These are phyloP conservation scores for Dione vanillae DNA, from an alignment of 2,888 invertebrate species.

Conservation along the genomic window DNA sequence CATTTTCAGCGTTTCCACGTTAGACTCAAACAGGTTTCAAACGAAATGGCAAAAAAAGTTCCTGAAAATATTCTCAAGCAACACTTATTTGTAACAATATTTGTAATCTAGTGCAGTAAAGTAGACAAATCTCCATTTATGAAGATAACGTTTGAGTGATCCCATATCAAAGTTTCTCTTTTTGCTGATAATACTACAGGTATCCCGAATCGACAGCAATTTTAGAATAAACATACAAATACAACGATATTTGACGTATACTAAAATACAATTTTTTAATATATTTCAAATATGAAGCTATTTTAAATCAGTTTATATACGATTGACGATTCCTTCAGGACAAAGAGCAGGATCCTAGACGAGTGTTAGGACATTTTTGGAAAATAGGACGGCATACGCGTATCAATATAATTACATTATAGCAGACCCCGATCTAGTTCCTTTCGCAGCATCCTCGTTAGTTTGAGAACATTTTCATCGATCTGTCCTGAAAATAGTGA, in stretches of 20 bases:
- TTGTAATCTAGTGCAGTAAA: constrained; percentile 32
- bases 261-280: not conserved
- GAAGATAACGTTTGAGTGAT: constrained; percentile 65
- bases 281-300: not conserved
- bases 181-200: not conserved
- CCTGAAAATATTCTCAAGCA: not conserved
- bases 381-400: constrained; percentile 68
- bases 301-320: not conserved
- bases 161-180: constrained; percentile 29
- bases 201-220: not conserved
- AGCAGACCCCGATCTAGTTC: constrained; percentile 77
- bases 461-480: constrained; percentile 74
- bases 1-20: too few relatives aligned
- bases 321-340: constrained; percentile 14
- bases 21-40: constrained; percentile 7
- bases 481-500: constrained; percentile 75
- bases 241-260: constrained; percentile 6
- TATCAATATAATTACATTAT: constrained; percentile 58
- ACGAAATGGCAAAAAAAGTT: not conserved
- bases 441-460: constrained; percentile 77
- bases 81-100: constrained; percentile 8
- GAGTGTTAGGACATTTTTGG: constrained; percentile 48
- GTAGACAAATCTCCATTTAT: constrained; percentile 74
- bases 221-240: constrained; percentile 12
- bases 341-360: not conserved